Evolutionary conservation across 2,797 vertebrate genomes (phyloP), one percentile per base, ranked within the genome.

Genomic region (Erpetoichthys calabaricus): DNA sequence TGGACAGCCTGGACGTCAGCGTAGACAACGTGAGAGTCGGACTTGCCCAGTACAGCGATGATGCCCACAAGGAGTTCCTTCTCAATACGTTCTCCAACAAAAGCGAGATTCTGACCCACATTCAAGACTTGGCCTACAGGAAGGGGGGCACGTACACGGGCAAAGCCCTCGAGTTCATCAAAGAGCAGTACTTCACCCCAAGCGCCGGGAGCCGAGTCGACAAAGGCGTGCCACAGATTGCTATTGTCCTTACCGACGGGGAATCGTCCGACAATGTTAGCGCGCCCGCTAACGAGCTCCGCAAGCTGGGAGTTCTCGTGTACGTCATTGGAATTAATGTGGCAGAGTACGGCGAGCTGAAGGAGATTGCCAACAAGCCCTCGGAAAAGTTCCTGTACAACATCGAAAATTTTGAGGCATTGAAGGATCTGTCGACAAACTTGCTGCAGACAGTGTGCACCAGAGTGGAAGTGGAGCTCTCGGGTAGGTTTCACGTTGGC

Each of bases 201-300:
- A 64, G 58, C 8, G 78, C 72, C 0, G 86, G 83, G 4, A 89
- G 87, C 63, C 74, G 81, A 47, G 66, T 66, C 10, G 55, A 8
- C 44, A 64, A 73, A 8, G 71, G 69, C 0, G 72, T 88, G 45
- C 85, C 84, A n/a, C 87, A 91, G 71, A 73, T 91, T 44, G 72
- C 77, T 2, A 73, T 91, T 56, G 63, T 91, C 50, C 69, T 92
- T 67, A 89, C 87, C 0, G 80, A 87, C 1, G 83, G 87, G 1
- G 79, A 75, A 2, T 89, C 88, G 0, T 7, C 6, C 0, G 88
- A 90, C 51, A 66, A 83, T 0, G 79, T 86, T 6, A 42, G 49
- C 0, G 45, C 2, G 1, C 73, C 78, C 0, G 86, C 84, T 1
- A 62, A 53, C 45, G 45, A 55, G 1, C 69, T 92, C 53, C 79